Evolutionary conservation across 1,140 invertebrate species (phyloP).

Genomic region (Drosophila equinoxialis): DNA sequence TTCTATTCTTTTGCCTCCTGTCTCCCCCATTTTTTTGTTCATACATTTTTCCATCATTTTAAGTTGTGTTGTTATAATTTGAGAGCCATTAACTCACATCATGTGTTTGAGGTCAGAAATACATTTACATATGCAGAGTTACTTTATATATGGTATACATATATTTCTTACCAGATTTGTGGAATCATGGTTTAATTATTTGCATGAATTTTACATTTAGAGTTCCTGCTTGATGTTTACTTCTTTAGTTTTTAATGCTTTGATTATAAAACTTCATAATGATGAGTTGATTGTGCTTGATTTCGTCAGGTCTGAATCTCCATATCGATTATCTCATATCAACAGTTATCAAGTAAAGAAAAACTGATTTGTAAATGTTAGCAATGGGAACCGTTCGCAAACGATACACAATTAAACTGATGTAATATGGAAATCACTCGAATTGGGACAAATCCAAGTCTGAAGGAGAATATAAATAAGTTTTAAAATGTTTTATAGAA

Average conservation of each 20-base stretch:
- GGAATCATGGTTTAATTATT: constrained; percentile 73
- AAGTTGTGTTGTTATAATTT: constrained; percentile 61
- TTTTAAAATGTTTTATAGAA: no score
- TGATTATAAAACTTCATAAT: neutral
- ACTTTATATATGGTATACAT: neutral
- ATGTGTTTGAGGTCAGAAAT: constrained; percentile 46
- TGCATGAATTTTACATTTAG: constrained; percentile 64
- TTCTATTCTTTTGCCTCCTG: constrained; percentile 14
- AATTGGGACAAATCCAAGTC: no score
- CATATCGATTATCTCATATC: neutral
- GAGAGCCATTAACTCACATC: constrained; percentile 63
- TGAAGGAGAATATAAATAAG: no score
- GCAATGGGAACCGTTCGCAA: no score
- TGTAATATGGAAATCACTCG: no score
- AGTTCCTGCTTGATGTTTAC: constrained; percentile 11
- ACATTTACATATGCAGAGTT: neutral
- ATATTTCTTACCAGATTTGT: constrained; percentile 18
- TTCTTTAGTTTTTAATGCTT: constrained; percentile 7
- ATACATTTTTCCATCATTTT: constrained; percentile 35
- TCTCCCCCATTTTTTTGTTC: constrained; percentile 1
- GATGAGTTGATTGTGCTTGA: neutral
- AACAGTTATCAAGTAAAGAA: neutral
- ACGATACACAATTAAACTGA: no score
- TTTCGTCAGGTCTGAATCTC: neutral
- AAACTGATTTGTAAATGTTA: no score